Evolutionary conservation across 2,797 vertebrate species (phyloP).

Genomic region (Bradypus variegatus): DNA sequence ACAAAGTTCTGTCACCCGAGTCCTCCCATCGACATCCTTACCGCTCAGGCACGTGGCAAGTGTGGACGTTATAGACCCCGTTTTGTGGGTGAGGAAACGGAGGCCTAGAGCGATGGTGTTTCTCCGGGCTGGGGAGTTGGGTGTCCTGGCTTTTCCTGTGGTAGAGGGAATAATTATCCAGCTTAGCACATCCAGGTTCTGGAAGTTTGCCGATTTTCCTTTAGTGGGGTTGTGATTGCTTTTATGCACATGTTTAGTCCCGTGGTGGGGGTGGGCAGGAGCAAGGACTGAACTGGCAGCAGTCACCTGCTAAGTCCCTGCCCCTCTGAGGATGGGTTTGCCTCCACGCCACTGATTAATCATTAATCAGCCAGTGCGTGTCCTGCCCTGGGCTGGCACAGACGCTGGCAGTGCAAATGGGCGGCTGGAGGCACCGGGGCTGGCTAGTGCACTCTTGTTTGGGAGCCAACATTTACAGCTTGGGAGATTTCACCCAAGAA

Average conservation of each 20-base stretch:
- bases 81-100: not conserved
- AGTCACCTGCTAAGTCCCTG: not conserved
- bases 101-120: not conserved
- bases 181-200: not conserved
- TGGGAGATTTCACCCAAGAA: not conserved
- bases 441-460: not conserved
- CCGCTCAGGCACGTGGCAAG: not conserved
- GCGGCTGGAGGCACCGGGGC: fast-evolving
- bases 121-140: not conserved
- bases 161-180: fast-evolving
- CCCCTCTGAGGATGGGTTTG: not conserved
- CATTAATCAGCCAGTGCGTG: not conserved
- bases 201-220: not conserved
- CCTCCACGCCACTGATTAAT: not conserved
- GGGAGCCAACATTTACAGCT: not conserved
- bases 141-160: not conserved
- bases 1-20: fast-evolving
- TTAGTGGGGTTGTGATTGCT: not conserved
- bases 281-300: too few species aligned
- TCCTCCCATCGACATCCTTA: not conserved
- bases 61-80: too few species aligned
- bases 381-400: not conserved
- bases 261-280: not conserved
- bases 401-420: fast-evolving
- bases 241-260: not conserved